A percentile compares a stretch with the other conserved stretches of the same genome.
Evolutionary conservation across 2,797 vertebrate species (phyloP).

Genomic region (Chiroxiphia lanceolata): DNA sequence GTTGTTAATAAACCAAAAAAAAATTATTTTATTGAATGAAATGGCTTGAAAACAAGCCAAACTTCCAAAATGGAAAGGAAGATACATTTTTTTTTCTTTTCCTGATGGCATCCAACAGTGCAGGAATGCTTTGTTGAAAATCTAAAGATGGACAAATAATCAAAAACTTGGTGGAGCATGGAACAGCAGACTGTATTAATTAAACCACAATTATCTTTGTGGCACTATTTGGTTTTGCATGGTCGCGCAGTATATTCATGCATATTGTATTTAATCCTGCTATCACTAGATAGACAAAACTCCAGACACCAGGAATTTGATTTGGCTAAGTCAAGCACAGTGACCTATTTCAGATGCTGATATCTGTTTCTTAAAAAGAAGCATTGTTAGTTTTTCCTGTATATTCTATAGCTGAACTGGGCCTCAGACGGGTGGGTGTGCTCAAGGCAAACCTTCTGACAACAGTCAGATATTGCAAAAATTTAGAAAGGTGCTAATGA

Average conservation of each 20-base stretch:
- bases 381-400: not conserved
- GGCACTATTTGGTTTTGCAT: constrained; percentile 32
- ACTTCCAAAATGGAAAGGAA: constrained; percentile 32
- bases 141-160: constrained; percentile 53
- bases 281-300: constrained; percentile 31
- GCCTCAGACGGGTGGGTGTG: not conserved
- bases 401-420: not conserved
- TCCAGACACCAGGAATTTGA: constrained; percentile 38
- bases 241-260: not conserved
- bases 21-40: not conserved
- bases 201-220: constrained; percentile 40
- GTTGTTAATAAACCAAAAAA: not conserved
- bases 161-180: constrained; percentile 25
- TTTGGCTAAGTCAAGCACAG: constrained; percentile 22
- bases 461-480: constrained; percentile 10
- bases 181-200: constrained; percentile 53
- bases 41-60: constrained; percentile 35
- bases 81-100: constrained; percentile 10
- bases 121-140: constrained; percentile 63
- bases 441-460: constrained; percentile 14
- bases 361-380: constrained; percentile 17
- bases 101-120: constrained; percentile 6
- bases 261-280: not conserved
- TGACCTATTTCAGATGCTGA: constrained; percentile 28
- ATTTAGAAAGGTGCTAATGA: not conserved